Percentiles rank a stretch among this genome's conserved stretches.
Evolutionary conservation across 2,888 invertebrate species (phyloP).

Genomic region (Apoda limacodes): DNA sequence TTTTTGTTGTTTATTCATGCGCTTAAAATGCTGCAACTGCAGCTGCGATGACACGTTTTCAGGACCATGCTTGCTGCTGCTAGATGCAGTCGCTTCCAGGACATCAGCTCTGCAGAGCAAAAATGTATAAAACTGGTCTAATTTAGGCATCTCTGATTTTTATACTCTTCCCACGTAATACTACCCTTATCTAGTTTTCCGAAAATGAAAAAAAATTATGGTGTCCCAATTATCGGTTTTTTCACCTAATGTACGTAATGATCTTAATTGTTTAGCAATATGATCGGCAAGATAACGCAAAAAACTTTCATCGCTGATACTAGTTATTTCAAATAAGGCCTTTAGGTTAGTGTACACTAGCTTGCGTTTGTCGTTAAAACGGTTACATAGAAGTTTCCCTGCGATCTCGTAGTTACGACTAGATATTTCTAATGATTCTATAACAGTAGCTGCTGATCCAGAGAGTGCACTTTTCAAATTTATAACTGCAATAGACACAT

Average conservation of each 20-base stretch:
- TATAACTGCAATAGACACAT: conserved; percentile 4
- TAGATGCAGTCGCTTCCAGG: conserved; percentile 2
- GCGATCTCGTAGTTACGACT: conserved; percentile 7
- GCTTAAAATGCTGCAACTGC: conserved; percentile 1
- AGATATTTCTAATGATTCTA: conserved; percentile 5
- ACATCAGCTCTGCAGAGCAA: conserved; percentile 2
- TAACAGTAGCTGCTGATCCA: conserved; percentile 3
- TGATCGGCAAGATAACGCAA: conserved; percentile 5
- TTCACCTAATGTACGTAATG: conserved; percentile 5
- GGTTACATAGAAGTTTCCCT: conserved; percentile 6
- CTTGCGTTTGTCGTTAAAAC: conserved; percentile 7
- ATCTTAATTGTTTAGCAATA: conserved; percentile 7
- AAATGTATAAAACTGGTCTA: conserved; percentile 5
- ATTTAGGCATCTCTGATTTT: conserved; percentile 1
- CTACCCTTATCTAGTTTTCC: conserved; percentile 1
- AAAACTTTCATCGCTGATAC: neutral
- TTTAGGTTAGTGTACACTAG: conserved; percentile 3
- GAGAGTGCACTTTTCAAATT: conserved; percentile 6
- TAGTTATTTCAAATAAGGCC: conserved; percentile 1
- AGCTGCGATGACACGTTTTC: conserved; percentile 3
- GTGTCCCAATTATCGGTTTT: conserved; percentile 7
- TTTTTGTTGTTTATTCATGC: conserved; percentile 4
- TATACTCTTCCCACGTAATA: conserved; percentile 4
- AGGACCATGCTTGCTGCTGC: too few species aligned
- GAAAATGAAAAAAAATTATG: conserved; percentile 4